phyloP scores from a whole-genome alignment of 2,113 vertebrate genomes.

The Myanophis thanlyinensis region DNA sequence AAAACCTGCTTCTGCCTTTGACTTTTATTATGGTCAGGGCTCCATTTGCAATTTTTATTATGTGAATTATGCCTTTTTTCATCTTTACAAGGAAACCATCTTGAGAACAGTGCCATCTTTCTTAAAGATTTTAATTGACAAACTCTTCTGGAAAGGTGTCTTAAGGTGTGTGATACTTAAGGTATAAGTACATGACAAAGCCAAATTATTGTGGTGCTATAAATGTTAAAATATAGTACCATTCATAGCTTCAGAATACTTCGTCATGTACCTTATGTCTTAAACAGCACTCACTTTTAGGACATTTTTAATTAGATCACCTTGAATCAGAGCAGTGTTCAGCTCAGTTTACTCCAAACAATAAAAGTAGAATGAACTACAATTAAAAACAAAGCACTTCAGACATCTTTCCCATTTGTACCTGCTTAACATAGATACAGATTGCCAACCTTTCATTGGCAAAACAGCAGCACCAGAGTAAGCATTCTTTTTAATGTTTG shows the following conservation, averaged over 20 bases:
- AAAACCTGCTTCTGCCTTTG: background rate
- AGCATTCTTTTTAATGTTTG: background rate
- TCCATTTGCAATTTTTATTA: background rate
- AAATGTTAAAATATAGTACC: background rate
- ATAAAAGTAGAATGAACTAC: background rate
- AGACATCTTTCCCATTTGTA: background rate
- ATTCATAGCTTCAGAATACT: background rate
- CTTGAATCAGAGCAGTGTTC: background rate
- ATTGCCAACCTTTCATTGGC: background rate
- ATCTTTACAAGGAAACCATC: background rate
- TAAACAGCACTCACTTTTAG: background rate
- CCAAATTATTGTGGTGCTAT: background rate
- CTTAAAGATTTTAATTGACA: background rate
- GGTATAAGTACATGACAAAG: background rate
- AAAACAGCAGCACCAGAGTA: background rate
- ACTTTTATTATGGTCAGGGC: background rate
- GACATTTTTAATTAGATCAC: background rate
- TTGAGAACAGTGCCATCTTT: background rate
- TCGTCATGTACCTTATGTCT: background rate
- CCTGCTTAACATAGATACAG: background rate
- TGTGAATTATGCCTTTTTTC: background rate
- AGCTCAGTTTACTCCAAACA: background rate
- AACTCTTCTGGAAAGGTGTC: slow-evolving; percentile 11
- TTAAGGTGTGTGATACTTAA: background rate
- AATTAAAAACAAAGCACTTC: background rate